These are phyloP conservation scores for Sebastes fasciatus DNA, from an alignment of 2,113 vertebrate species.

Conservation along the genomic window DNA sequence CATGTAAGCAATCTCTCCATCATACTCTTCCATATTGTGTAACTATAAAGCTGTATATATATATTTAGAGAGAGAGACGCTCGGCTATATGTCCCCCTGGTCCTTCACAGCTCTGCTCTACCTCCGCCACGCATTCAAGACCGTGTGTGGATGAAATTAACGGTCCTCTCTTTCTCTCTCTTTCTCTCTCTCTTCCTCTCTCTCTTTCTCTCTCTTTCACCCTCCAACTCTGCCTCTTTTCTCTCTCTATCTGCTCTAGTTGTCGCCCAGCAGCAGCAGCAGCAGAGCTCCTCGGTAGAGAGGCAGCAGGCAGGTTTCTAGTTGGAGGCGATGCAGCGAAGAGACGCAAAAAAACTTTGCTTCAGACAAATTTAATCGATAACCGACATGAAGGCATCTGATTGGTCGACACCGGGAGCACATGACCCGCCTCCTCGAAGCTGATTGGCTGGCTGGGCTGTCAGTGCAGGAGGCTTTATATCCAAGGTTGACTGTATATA, in stretches of 20 bases:
- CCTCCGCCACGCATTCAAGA: constrained; percentile 75
- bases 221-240: constrained; percentile 47
- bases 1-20: constrained; percentile 90
- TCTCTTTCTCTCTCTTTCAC: constrained; percentile 14
- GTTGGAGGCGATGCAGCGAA: constrained; percentile 37
- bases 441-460: constrained; percentile 70
- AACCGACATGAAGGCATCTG: constrained; percentile 26
- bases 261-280: constrained; percentile 40
- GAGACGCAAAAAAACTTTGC: constrained; percentile 79
- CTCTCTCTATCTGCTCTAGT: constrained; percentile 52
- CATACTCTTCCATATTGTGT: constrained; percentile 90
- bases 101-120: constrained; percentile 51
- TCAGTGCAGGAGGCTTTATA: constrained; percentile 56
- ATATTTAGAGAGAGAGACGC: constrained; percentile 7
- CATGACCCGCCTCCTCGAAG: constrained; percentile 49
- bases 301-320: constrained; percentile 68
- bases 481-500: constrained; percentile 59
- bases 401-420: constrained; percentile 69
- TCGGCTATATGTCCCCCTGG: constrained; percentile 42
- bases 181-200: constrained; percentile 40
- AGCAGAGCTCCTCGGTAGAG: constrained; percentile 24
- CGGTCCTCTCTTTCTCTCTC: constrained; percentile 63
- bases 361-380: constrained; percentile 74
- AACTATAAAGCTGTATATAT: neutral
- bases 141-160: constrained; percentile 77